phyloP scores from a whole-genome alignment of 1,140 invertebrate species.

The Laodelphax striatellus region DNA sequence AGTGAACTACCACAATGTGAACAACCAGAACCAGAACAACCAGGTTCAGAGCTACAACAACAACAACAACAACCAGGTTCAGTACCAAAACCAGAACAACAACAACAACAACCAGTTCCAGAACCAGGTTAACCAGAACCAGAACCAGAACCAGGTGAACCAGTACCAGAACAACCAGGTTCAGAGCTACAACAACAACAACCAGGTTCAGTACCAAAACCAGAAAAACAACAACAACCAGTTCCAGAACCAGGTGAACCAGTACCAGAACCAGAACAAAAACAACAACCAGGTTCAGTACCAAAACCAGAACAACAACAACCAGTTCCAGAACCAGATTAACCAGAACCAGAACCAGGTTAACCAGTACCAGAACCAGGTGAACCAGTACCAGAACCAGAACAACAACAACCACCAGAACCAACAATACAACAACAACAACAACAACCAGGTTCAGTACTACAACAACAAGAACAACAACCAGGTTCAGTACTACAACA shows the following conservation, averaged over 20 bases:
- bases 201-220: background rate
- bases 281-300: too few relatives aligned
- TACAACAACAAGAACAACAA: too few relatives aligned
- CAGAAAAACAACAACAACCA: background rate
- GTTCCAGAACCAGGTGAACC: background rate
- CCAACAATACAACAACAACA: too few relatives aligned
- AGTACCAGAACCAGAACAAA: too few relatives aligned
- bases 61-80: background rate
- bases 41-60: background rate
- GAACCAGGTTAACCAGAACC: background rate
- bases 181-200: background rate
- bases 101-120: too few relatives aligned
- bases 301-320: background rate
- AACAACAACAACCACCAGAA: too few relatives aligned
- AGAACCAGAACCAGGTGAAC: background rate
- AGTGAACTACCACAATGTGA: background rate
- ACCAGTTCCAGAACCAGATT: background rate
- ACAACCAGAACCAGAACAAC: constrained; percentile 1
- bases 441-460: too few relatives aligned
- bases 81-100: background rate
- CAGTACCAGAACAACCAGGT: background rate
- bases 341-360: too few relatives aligned
- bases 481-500: too few relatives aligned
- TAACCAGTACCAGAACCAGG: too few relatives aligned
- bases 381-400: too few relatives aligned